Percentiles rank a stretch among this genome's conserved stretches.
Conservation (phyloP, 2,888 invertebrate species). For the Malthinus seriepunctatus region DNA sequence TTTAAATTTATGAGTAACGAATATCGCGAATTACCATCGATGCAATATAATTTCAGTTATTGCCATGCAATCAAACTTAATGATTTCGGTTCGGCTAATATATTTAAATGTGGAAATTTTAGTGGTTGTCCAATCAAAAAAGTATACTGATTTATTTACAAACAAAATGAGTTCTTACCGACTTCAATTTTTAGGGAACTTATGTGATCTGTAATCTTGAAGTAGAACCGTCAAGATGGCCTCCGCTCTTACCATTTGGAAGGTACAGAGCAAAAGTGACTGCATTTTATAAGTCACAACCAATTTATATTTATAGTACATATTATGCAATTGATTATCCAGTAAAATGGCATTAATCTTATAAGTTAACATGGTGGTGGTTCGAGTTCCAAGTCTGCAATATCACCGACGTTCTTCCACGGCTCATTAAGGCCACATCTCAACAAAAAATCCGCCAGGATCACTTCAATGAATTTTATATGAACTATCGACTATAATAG, state of each 20-base stretch:
- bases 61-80: not conserved
- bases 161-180: not conserved
- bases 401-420: no score
- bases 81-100: not conserved
- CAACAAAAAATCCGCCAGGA: no score
- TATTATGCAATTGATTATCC: not conserved
- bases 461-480: no score
- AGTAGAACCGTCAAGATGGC: not conserved
- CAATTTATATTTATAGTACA: not conserved
- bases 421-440: no score
- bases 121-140: not conserved
- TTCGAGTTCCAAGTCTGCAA: no score
- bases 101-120: not conserved
- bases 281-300: not conserved
- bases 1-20: not conserved
- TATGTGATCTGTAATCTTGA: not conserved
- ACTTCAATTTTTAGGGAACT: not conserved
- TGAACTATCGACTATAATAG: no score
- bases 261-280: not conserved
- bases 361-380: no score
- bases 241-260: not conserved
- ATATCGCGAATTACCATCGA: not conserved
- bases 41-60: not conserved
- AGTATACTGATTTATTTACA: not conserved
- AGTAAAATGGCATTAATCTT: not conserved